Percentiles rank a stretch among this genome's conserved stretches.
Evolutionary conservation across 2,113 vertebrate species (phyloP).

Genomic region (Aepyceros melampus): DNA sequence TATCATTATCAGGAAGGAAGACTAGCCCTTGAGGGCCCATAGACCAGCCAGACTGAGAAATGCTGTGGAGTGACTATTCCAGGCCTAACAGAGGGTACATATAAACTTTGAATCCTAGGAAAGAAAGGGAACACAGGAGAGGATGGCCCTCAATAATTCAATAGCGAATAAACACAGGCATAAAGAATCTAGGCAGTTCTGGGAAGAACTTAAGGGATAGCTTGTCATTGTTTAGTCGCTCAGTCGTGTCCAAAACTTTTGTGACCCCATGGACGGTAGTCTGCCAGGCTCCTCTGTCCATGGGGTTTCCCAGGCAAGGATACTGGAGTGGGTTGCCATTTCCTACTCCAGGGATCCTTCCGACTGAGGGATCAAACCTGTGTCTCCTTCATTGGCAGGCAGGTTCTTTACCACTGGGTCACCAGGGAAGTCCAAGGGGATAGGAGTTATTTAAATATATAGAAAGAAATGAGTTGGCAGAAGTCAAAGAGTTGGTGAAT

Average conservation of each 20-base stretch:
- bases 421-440: background rate
- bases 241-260: background rate
- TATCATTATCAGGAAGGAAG: background rate
- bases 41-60: background rate
- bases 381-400: background rate
- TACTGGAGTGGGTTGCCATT: background rate
- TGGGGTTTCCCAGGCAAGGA: background rate
- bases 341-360: background rate
- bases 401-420: background rate
- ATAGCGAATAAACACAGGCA: background rate
- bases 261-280: background rate
- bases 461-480: background rate
- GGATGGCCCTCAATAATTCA: background rate
- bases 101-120: background rate
- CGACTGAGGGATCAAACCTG: background rate
- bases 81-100: background rate
- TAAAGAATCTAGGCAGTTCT: background rate
- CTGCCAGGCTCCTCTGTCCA: background rate
- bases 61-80: background rate
- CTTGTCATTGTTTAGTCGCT: background rate
- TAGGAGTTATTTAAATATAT: background rate
- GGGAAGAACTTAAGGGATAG: background rate
- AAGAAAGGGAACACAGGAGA: background rate
- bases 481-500: background rate
- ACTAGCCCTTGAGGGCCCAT: background rate